Conservation (phyloP, 2,797 vertebrate species). For the Amniataba percoides region DNA sequence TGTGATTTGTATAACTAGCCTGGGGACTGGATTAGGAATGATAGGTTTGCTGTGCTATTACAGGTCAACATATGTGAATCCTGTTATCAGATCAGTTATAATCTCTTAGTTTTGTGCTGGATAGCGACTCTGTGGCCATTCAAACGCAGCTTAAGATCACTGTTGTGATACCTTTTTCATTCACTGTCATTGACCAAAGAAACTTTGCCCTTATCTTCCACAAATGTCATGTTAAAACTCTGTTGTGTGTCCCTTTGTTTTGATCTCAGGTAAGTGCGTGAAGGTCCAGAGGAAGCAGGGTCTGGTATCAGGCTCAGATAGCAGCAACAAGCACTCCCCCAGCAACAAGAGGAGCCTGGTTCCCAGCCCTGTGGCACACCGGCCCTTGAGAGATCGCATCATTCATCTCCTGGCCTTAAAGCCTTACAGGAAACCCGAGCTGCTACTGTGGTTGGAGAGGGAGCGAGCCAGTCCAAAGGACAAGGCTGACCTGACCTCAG, state of each 20-base stretch:
- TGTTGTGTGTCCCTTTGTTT: slow-evolving; percentile 56
- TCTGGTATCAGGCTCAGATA: slow-evolving; percentile 69
- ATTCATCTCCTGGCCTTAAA: slow-evolving; percentile 86
- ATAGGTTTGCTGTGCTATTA: slow-evolving; percentile 57
- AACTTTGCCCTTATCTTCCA: slow-evolving; percentile 8
- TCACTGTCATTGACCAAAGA: slow-evolving; percentile 13
- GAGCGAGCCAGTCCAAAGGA: slow-evolving; percentile 83
- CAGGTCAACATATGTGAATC: slow-evolving; percentile 56
- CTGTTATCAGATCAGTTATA: slow-evolving; percentile 63
- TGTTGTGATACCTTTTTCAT: slow-evolving; percentile 35
- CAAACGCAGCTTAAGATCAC: slow-evolving; percentile 37
- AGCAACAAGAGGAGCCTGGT: slow-evolving; percentile 83
- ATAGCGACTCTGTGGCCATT: slow-evolving; percentile 8
- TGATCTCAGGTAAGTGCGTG: slow-evolving; percentile 83
- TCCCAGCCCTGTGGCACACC: slow-evolving; percentile 76
- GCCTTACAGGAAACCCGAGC: slow-evolving; percentile 85
- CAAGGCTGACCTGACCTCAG: slow-evolving; percentile 79
- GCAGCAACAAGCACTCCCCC: slow-evolving; percentile 81
- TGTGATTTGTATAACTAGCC: slow-evolving; percentile 74
- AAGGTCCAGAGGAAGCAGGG: slow-evolving; percentile 83
- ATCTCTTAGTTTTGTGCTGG: slow-evolving; percentile 53
- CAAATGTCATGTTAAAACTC: slow-evolving; percentile 25
- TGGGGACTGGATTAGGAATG: slow-evolving; percentile 61
- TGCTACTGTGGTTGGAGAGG: slow-evolving; percentile 85
- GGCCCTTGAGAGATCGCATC: slow-evolving; percentile 83